Base-by-base conservation (phyloP, 2,113 vertebrate species). In the Spea bombifrons region DNA sequence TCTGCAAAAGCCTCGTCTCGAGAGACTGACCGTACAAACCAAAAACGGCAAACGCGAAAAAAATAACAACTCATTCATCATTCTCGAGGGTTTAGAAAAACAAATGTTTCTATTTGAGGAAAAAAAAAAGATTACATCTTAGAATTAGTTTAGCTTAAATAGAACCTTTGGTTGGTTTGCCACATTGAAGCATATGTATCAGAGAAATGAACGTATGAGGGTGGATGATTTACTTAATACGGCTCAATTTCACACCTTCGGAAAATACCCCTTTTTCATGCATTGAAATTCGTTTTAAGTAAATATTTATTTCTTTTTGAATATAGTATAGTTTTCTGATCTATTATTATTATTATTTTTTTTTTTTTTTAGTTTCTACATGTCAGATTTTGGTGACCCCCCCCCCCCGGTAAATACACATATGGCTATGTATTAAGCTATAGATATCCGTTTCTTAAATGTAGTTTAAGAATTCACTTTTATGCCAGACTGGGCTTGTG, bases 21-120 rank as follows among this genome's bases (percentile, higher is more conserved):
- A 8, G 67, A 50, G 67, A 50, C 5, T 4, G 67, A 50, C 15
- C 4, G 4, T 59, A 59, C 6, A 9, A 9, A 4, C 66, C 66
- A 50, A 70, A 70, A n/a, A 52, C 49, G 47, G 47, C 46, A 5
- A 8, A 15, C 67, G 1, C 7, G 6, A 13, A 59, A 13, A 59
- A 59, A 59, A 68, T 68, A 68, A 68, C 46, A 70, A 70, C 47
- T 17, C 67, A 12, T 70, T 70, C 47, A 50, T 70, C 67, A 70
- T 70, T 50, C 66, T 4, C 4, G 46, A 13, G n/a, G 61, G n/a
- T 13, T 64, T 17, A 64, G 5, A 70, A 50, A n/a, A 49, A 50
- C n/a, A 50, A 70, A 49, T 15, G 47, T 70, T 50, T 47, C 13
- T 17, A 50, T 70, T 70, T 49, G 13, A 16, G 47, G 47, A 50